These are phyloP conservation scores for Ameiurus melas DNA, from an alignment of 2,113 vertebrate species.

Conservation along the genomic window DNA sequence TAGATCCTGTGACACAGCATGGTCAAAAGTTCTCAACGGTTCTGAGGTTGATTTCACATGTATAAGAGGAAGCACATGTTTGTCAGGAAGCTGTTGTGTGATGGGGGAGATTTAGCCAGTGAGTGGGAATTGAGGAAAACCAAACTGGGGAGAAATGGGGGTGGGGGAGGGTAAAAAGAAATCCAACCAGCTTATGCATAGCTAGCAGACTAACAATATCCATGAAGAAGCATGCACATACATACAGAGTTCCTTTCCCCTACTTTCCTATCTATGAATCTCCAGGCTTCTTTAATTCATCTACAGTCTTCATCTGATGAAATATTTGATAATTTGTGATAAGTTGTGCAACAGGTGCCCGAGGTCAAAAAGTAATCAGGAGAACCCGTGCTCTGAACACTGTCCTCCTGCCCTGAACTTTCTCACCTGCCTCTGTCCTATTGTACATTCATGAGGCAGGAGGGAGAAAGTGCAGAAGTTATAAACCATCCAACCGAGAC, in stretches of 20 bases:
- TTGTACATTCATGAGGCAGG: constrained; percentile 26
- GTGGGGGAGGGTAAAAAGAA: not conserved
- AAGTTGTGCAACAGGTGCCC: not conserved
- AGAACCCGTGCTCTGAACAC: not conserved
- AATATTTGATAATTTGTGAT: not conserved
- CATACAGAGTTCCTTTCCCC: not conserved
- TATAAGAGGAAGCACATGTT: not conserved
- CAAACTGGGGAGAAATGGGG: not conserved
- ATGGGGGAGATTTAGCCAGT: not conserved
- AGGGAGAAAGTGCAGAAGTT: not conserved
- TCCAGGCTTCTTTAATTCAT: not conserved
- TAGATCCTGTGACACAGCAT: not conserved
- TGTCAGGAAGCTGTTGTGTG: not conserved
- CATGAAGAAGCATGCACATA: not conserved
- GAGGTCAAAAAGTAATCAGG: not conserved
- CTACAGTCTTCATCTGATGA: not conserved
- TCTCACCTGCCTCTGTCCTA: not conserved
- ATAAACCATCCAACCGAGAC: constrained; percentile 31
- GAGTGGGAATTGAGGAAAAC: not conserved
- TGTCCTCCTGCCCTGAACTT: not conserved
- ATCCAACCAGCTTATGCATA: not conserved
- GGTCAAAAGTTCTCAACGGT: not conserved
- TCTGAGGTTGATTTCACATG: not conserved
- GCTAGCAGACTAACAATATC: not conserved
- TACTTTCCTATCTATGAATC: not conserved